These are phyloP conservation scores for Zygogramma bicolorata DNA, from an alignment of 2,888 invertebrate genomes.

Conservation along the genomic window DNA sequence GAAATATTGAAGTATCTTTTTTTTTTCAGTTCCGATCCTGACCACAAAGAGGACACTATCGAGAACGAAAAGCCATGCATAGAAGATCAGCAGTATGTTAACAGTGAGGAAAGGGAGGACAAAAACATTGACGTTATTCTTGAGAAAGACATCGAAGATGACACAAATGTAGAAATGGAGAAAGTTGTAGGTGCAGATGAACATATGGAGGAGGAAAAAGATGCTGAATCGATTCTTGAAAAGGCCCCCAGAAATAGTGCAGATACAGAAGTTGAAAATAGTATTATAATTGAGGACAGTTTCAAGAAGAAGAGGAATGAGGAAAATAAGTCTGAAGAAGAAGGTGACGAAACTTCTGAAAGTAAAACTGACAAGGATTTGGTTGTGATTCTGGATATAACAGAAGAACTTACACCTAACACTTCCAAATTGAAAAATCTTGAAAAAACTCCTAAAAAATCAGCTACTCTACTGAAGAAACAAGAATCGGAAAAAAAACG, in stretches of 20 bases:
- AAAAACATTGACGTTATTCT: no score
- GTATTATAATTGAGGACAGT: neutral
- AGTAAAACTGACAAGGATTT: neutral
- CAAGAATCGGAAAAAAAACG: conserved; percentile 57
- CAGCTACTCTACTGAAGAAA: conserved; percentile 66
- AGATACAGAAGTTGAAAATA: neutral
- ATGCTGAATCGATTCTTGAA: neutral
- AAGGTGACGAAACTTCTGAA: neutral
- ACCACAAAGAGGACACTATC: neutral
- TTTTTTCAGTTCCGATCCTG: neutral
- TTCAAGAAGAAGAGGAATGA: neutral
- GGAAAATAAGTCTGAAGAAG: neutral
- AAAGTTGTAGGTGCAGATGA: neutral
- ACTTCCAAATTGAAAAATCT: conserved; percentile 4
- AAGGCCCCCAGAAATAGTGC: neutral
- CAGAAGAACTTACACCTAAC: conserved; percentile 27
- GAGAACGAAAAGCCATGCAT: neutral
- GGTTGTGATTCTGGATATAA: neutral
- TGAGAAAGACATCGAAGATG: neutral
- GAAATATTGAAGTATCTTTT: neutral
- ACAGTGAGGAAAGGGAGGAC: neutral
- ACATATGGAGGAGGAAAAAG: neutral
- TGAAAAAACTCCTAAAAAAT: conserved; percentile 61
- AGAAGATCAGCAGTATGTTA: neutral
- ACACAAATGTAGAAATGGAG: neutral